Conservation (phyloP, 2,797 vertebrate species). For the Hypotaenidia okinawae region DNA sequence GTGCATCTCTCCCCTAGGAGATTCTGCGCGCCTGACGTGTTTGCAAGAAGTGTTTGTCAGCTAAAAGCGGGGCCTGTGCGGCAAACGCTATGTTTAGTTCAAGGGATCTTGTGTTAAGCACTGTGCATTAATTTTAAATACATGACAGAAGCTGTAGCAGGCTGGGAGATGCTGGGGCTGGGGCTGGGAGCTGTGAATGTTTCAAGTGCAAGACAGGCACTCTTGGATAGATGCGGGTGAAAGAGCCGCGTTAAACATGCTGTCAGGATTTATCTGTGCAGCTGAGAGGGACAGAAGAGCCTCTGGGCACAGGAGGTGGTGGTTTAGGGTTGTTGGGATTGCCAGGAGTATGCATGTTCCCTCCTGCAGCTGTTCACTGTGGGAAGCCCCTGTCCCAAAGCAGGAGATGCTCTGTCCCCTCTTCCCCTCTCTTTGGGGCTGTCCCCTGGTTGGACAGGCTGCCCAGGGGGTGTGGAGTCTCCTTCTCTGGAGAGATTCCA, state of each 20-base stretch:
- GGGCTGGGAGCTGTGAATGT: not conserved
- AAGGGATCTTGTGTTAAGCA: not conserved
- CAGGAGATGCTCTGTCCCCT: not conserved
- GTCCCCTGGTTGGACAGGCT: not conserved
- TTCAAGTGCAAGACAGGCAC: not conserved
- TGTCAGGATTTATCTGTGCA: fast-evolving
- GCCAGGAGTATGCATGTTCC: not conserved
- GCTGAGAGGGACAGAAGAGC: not conserved
- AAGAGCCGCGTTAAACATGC: fast-evolving
- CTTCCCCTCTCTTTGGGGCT: not conserved
- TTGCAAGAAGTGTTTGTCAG: not conserved
- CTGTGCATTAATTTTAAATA: not conserved
- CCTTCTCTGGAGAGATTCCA: too few relatives aligned
- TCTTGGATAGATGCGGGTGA: not conserved
- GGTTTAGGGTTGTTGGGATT: not conserved
- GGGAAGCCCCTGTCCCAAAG: not conserved
- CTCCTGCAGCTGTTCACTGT: not conserved
- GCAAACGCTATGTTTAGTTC: not conserved
- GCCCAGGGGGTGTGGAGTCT: too few relatives aligned
- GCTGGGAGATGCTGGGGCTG: not conserved
- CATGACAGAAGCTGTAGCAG: not conserved
- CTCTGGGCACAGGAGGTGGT: not conserved
- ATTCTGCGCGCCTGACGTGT: not conserved
- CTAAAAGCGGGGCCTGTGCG: not conserved
- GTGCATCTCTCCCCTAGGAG: not conserved